Conservation (phyloP, 2,113 vertebrate genomes). For the Sinocyclocheilus grahami region DNA sequence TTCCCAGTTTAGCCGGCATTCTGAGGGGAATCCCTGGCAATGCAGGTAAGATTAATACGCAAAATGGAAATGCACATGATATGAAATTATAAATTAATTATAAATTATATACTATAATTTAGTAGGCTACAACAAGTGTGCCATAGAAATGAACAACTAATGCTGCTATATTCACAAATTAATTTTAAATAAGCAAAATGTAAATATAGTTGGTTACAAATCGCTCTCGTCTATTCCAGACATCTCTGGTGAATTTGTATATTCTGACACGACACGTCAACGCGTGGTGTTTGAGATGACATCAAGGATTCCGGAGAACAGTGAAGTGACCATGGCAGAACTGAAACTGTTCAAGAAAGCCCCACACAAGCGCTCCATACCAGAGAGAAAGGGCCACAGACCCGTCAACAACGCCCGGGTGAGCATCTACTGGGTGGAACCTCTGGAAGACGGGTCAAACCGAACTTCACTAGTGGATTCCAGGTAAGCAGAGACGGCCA, state of each 20-base stretch:
- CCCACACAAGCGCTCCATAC: constrained; percentile 69
- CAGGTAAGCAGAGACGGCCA: constrained; percentile 72
- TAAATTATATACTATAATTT: background rate
- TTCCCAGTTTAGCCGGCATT: constrained; percentile 87
- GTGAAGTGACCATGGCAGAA: constrained; percentile 91
- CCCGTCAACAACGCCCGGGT: constrained; percentile 82
- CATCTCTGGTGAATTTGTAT: constrained; percentile 79
- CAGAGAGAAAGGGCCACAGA: constrained; percentile 72
- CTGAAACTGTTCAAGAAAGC: constrained; percentile 91
- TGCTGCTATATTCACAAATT: background rate
- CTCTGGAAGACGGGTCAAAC: constrained; percentile 81
- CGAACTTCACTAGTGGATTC: constrained; percentile 89
- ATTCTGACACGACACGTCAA: constrained; percentile 78
- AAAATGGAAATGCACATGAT: background rate
- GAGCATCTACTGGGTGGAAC: constrained; percentile 90
- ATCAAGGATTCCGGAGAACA: constrained; percentile 84
- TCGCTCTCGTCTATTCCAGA: constrained; percentile 68
- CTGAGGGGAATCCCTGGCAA: constrained; percentile 84
- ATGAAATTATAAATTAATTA: background rate
- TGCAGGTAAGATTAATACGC: constrained; percentile 73
- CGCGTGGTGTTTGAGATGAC: constrained; percentile 90
- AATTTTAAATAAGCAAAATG: background rate
- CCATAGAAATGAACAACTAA: no score
- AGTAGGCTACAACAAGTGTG: background rate
- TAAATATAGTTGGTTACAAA: background rate